Conservation (phyloP, 2,888 invertebrate species). For the Sinodicranocentrus sp. region DNA sequence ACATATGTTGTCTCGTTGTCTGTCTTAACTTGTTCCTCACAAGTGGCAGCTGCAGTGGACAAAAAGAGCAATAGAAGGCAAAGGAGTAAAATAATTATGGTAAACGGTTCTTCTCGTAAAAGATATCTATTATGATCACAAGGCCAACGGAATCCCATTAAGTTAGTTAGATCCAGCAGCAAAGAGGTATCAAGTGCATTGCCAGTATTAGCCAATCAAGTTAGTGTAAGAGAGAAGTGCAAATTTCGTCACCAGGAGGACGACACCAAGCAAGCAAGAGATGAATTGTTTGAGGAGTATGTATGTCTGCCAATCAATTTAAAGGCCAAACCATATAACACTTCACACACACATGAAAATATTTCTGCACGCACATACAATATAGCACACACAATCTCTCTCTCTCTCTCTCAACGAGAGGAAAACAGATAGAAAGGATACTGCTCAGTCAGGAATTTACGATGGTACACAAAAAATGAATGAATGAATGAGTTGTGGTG, state of each 20-base stretch:
- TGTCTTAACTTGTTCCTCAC: not conserved
- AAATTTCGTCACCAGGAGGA: conserved; percentile 30
- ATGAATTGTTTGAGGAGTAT: not conserved
- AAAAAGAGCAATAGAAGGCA: conserved; percentile 12
- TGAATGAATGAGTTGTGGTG: not conserved
- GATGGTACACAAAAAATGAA: too few species aligned
- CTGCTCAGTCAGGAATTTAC: too few species aligned
- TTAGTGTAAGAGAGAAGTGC: conserved; percentile 6
- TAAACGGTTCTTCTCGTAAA: not conserved
- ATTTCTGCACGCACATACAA: not conserved
- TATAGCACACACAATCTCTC: not conserved
- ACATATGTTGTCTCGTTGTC: not conserved
- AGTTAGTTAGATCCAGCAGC: not conserved
- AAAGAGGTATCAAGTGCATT: not conserved
- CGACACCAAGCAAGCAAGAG: too few species aligned
- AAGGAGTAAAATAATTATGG: conserved; percentile 38
- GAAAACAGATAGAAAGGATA: not conserved
- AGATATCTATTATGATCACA: conserved; percentile 11
- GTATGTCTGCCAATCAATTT: conserved; percentile 22
- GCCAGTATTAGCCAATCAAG: not conserved
- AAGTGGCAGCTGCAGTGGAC: not conserved
- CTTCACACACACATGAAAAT: not conserved
- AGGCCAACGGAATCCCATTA: conserved; percentile 23
- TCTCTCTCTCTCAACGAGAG: not conserved
- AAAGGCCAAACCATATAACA: conserved; percentile 8